Conservation (phyloP, 2,797 vertebrate genomes). For the Zenarchopterus dispar region DNA sequence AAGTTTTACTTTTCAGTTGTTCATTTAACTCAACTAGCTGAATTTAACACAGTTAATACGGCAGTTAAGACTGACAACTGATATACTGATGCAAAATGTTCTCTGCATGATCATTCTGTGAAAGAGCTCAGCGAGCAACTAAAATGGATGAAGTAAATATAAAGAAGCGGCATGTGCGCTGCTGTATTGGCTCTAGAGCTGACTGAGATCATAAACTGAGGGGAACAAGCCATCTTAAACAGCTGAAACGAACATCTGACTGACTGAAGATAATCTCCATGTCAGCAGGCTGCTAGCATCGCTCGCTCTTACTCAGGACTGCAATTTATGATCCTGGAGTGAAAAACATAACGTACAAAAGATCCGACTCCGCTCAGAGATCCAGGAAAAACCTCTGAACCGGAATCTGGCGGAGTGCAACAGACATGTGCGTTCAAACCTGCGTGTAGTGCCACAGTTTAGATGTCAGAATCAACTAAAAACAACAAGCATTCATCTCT, state of each 20-base stretch:
- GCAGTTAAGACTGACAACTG: too few relatives aligned
- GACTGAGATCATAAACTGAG: neutral
- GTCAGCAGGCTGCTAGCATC: constrained; percentile 6
- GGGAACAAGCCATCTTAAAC: constrained; percentile 15
- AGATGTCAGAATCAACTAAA: constrained; percentile 3
- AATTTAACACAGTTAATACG: too few relatives aligned
- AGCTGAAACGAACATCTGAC: neutral
- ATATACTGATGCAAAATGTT: too few relatives aligned
- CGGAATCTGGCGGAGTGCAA: too few relatives aligned
- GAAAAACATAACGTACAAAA: constrained; percentile 46
- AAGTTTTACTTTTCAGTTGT: too few relatives aligned
- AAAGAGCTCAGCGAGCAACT: too few relatives aligned
- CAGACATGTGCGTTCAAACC: too few relatives aligned
- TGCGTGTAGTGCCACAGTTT: constrained; percentile 28
- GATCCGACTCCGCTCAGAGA: constrained; percentile 17
- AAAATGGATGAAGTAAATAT: too few relatives aligned
- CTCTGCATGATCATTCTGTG: too few relatives aligned
- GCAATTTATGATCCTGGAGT: constrained; percentile 18
- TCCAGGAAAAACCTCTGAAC: constrained; percentile 12
- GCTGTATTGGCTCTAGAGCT: too few relatives aligned
- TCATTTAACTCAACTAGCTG: too few relatives aligned
- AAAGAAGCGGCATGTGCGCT: too few relatives aligned
- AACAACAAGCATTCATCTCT: neutral
- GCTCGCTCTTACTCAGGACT: neutral
- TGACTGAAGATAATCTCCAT: neutral